A percentile compares a stretch with the other conserved stretches of the same genome.
Evolutionary conservation across 1,140 invertebrate genomes (phyloP).

Genomic region (Gonioctena quinquepunctata): DNA sequence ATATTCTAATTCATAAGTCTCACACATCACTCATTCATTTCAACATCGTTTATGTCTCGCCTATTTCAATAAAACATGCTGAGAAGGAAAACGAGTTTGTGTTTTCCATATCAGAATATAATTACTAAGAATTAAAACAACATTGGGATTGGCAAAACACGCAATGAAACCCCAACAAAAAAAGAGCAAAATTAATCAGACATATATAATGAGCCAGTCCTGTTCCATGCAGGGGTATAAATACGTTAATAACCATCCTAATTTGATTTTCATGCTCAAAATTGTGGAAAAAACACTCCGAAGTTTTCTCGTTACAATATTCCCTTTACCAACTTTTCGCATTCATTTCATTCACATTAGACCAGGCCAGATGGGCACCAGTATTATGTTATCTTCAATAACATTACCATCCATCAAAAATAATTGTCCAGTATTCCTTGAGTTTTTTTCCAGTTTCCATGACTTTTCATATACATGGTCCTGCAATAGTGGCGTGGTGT

Average conservation of each 20-base stretch:
- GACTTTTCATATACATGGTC: no score
- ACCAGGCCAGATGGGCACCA: not conserved
- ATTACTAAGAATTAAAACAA: not conserved
- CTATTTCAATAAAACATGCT: not conserved
- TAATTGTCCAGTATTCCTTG: no score
- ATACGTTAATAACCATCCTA: slow-evolving; percentile 11
- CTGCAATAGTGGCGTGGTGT: no score
- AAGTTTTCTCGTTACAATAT: slow-evolving; percentile 13
- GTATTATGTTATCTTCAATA: not conserved
- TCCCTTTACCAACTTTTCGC: not conserved
- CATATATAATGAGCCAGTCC: not conserved
- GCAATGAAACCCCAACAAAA: not conserved
- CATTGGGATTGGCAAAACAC: not conserved
- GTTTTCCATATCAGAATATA: not conserved
- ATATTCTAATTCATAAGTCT: not conserved
- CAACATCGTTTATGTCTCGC: not conserved
- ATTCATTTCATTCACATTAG: slow-evolving; percentile 13
- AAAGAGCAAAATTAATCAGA: not conserved
- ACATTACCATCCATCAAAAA: not conserved
- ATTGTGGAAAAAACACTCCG: slow-evolving; percentile 7
- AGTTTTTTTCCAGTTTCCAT: no score
- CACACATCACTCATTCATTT: not conserved
- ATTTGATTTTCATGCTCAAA: slow-evolving; percentile 14
- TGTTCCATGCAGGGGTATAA: not conserved
- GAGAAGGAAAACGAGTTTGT: no score